A percentile compares a stretch with the other conserved stretches of the same genome.
These are phyloP conservation scores for Sparus aurata DNA, from an alignment of 2,797 vertebrate genomes.

Conservation along the genomic window DNA sequence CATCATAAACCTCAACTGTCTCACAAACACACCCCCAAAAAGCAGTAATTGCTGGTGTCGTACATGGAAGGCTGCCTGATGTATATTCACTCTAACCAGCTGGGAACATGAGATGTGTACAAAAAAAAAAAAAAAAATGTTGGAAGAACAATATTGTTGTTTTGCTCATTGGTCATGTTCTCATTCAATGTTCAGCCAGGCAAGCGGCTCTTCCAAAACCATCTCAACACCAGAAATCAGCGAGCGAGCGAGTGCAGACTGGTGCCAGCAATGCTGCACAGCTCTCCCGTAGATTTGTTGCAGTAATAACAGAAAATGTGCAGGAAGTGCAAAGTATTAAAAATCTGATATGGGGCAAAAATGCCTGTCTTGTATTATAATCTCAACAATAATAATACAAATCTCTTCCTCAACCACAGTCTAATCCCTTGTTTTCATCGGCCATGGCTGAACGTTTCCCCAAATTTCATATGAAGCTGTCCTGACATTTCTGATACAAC, in stretches of 20 bases:
- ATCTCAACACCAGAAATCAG: slow-evolving; percentile 12
- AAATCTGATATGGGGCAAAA: slow-evolving; percentile 6
- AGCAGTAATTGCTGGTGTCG: slow-evolving; percentile 9
- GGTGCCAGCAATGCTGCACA: slow-evolving; percentile 16
- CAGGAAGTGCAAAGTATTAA: neutral
- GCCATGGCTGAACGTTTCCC: neutral
- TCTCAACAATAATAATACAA: neutral
- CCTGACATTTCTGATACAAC: neutral
- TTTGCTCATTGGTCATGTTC: slow-evolving; percentile 25
- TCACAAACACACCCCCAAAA: neutral
- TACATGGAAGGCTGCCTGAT: neutral
- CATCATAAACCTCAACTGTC: slow-evolving; percentile 5
- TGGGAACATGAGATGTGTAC: slow-evolving; percentile 7
- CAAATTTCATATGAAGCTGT: slow-evolving; percentile 6
- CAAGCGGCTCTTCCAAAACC: slow-evolving; percentile 22
- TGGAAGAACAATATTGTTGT: slow-evolving; percentile 12
- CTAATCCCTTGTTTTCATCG: neutral
- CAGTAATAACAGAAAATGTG: slow-evolving; percentile 22
- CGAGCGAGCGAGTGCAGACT: neutral
- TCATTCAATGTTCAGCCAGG: slow-evolving; percentile 36
- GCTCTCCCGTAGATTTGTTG: slow-evolving; percentile 1
- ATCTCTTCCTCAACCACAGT: neutral
- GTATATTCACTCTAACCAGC: slow-evolving; percentile 11
- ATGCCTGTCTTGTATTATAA: neutral
- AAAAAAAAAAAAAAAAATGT: slow-evolving; percentile 3